phyloP scores from a whole-genome alignment of 1,140 invertebrate genomes.

The Manduca sexta region DNA sequence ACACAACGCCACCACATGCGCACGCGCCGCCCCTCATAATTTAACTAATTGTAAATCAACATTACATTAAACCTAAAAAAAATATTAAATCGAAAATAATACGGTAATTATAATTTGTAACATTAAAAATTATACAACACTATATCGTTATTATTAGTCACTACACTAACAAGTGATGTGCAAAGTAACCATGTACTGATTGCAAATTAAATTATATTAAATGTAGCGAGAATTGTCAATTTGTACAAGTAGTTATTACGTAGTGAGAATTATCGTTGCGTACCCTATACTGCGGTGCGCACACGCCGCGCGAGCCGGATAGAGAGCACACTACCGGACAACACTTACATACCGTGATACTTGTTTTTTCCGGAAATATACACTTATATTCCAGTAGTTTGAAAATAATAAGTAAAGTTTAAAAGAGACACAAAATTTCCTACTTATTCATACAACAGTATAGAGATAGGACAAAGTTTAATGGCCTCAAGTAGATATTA shows the following conservation, averaged over 20 bases:
- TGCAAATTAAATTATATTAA: not conserved
- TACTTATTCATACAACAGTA: no score
- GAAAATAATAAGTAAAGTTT: no score
- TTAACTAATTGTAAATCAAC: conserved; percentile 18
- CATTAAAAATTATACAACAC: conserved; percentile 26
- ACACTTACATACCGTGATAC: no score
- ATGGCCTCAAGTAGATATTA: no score
- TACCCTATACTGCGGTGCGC: conserved; percentile 3
- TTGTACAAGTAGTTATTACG: conserved; percentile 25
- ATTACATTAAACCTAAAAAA: conserved; percentile 2
- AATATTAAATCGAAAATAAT: conserved; percentile 12
- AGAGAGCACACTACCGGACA: no score
- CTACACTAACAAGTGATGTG: conserved; percentile 16
- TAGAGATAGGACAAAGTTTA: no score
- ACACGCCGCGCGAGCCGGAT: no score
- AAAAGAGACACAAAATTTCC: no score
- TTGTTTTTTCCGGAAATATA: no score
- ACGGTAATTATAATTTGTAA: conserved; percentile 10
- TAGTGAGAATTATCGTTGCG: conserved; percentile 19
- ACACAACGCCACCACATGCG: no score
- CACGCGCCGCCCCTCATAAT: conserved; percentile 2
- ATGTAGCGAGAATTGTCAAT: conserved; percentile 10
- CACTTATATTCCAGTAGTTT: no score
- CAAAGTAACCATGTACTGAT: conserved; percentile 21
- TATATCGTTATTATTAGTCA: conserved; percentile 18